Evolutionary conservation across 2,797 vertebrate species (phyloP).

Genomic region (Esox lucius): DNA sequence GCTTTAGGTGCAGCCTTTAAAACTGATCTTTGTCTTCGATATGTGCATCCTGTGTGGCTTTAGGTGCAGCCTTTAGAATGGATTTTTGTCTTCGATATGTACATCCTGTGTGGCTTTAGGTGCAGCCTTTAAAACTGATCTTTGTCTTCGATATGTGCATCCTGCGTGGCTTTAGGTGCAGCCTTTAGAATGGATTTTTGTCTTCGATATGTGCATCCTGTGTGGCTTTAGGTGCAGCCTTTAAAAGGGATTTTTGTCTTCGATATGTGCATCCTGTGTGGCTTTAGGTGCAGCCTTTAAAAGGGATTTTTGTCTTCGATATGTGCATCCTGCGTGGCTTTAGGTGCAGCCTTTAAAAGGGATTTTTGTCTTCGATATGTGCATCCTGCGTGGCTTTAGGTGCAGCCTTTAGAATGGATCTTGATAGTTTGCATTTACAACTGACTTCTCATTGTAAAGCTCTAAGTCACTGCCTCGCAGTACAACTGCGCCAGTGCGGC

Average conservation of each 20-base stretch:
- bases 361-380: too few species aligned
- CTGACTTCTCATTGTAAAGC: too few species aligned
- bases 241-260: too few species aligned
- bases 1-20: conserved; percentile 55
- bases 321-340: conserved; percentile 86
- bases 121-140: background rate
- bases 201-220: conserved; percentile 74
- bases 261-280: conserved; percentile 80
- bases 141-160: conserved; percentile 54
- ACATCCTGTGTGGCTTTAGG: conserved; percentile 88
- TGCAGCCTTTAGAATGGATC: too few species aligned
- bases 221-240: conserved; percentile 84
- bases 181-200: too few species aligned
- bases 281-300: conserved; percentile 63
- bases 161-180: conserved; percentile 86
- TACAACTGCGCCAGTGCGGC: too few species aligned
- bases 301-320: too few species aligned
- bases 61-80: background rate
- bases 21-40: too few species aligned
- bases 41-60: conserved; percentile 88
- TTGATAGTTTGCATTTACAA: too few species aligned
- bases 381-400: conserved; percentile 35
- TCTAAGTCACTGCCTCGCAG: too few species aligned
- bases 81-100: too few species aligned
- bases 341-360: background rate